Evolutionary conservation across 2,797 vertebrate genomes (phyloP), one percentile per base, ranked within the genome.

Genomic region (Falco cherrug): DNA sequence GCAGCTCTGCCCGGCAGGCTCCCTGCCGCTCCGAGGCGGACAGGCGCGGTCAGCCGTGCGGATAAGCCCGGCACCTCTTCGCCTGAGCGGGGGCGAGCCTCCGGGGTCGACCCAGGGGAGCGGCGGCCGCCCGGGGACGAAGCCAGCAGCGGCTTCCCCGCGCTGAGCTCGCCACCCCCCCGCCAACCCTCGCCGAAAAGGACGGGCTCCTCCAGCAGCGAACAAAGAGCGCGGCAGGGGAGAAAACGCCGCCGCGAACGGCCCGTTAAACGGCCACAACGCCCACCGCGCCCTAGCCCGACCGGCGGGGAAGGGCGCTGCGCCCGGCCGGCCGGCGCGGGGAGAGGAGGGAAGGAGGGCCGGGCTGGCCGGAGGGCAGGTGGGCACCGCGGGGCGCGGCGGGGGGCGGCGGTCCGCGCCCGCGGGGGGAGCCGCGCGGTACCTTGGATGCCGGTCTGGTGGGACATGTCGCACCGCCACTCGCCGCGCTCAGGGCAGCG

Each of bases 361-460:
- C 10, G n/a, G 10, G n/a, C 54, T 31, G 67, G 21, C 77, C 16
- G 0, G 25, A 9, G 16, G 43, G 22, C 75, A 35, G 51, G 51
- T 0, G 43, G 15, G 59, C 51, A 16, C 25, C 12, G 28, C 1
- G 37, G 17, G 37, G 37, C 37, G 37, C 37, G 37, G 37, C 37
- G 37, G 10, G 37, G 37, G 37, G 37, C 37, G 37, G 37, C 37
- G 37, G 37, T 37, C 37, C 37, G 37, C 37, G 37, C 37, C 37
- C 37, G 37, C 16, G 16, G 5, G 10, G n/a, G 18, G 3, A 59
- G 28, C 64, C 24, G 21, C 39, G 37, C 26, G 10, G 60, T 98
- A 99, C 99, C 99, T 99, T 99, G 99, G 98, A 99, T 99, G 95
- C 99, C 99, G 96, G 99, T 99, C 97, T 99, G 99, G 97, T 99